Base-by-base conservation (phyloP, 2,113 vertebrate genomes). In the Gorsachius goisagi region DNA sequence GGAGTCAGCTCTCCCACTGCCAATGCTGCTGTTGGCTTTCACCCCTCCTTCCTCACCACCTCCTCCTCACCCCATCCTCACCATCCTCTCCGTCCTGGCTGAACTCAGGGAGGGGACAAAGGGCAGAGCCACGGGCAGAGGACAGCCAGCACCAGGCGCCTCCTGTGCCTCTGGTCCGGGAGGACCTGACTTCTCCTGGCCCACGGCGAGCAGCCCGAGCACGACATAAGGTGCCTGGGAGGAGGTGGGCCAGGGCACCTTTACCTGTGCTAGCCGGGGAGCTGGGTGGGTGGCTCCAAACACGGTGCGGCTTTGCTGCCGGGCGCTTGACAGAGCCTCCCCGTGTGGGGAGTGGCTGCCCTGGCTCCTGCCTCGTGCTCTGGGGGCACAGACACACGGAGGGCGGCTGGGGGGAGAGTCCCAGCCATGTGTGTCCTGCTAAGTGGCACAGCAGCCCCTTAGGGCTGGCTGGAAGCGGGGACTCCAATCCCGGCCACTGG, bases 181-280 rank as follows among this genome's bases (percentile, higher is more conserved):
- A 60, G 74, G 27, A 28, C 33, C 27, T 22, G 55, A 2, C 49
- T 41, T 35, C 16, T 49, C 37, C 47, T 22, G 50, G 17, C 41
- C 49, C 18, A 1, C 1, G 21, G 23, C 26, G 8, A 28, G 53
- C 60, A 41, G 68, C 60, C 35, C 5, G 0, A 49, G 66, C 49
- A 4, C 3, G 4, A 15, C 1, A 1, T 3, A 49, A 30, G 28
- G 28, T 53, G 55, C 63, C 64, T 0, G 0, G 73, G 37, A 21
- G 26, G 33, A 18, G 45, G 32, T 1, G 9, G 22, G 47, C 64
- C 53, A 11, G 64, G 45, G 11, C 39, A 10, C 47, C 33, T 33
- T 33, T 28, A 39, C 64, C 39, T 6, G 7, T 28, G 33, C 73
- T 22, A 5, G 41, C 72, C 4, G 3, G 22, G 32, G 37, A 32